Evolutionary conservation across 2,113 vertebrate genomes (phyloP), one percentile per base, ranked within the genome.

Genomic region (Cricetomys ansorgei): DNA sequence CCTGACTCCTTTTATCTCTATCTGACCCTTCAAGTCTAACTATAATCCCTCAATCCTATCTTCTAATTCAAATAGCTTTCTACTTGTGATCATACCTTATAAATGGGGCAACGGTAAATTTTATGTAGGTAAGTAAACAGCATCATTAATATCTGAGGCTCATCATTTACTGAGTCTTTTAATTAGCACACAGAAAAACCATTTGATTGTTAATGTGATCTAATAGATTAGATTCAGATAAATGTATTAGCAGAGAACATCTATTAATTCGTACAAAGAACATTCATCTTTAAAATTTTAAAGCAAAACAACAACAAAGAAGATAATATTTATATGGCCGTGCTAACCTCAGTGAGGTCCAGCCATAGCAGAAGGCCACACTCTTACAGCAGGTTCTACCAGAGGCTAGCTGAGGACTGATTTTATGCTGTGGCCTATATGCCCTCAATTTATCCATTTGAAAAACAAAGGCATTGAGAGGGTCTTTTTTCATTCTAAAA

Each of bases 261-360:
- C 2, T 95, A 77, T 62, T 83, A 43, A 79, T 12, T 92, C 57
- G 17, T 80, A 90, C 23, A 94, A 76, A 97, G 48, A 96, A 96
- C 95, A 77, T 88, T 92, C 21, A 88, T 64, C 88, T 88, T 88
- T 96, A 84, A 96, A 95, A 59, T 91, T 95, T 96, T 37, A 93
- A 93, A 70, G 27, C 55, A 76, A 89, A 75, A 89, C 11, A 70
- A 69, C 48, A 69, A 72, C 43, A 89, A 25, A 31, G n/a, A 75
- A 45, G 25, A 11, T 29, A 89, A 21, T 16, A 62, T 45, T 75
- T 62, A 34, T 50, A 62, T 29, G 73, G 69, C 55, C 9, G 4
- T 62, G 53, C 27, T 89, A 89, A 19, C 40, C n/a, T 96, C 85
- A 81, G 40, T 7, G 92, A 92, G 27, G 59, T 75, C 59, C 1